Base-by-base conservation (phyloP, 2,888 invertebrate species). In the Cheilosia variabilis region DNA sequence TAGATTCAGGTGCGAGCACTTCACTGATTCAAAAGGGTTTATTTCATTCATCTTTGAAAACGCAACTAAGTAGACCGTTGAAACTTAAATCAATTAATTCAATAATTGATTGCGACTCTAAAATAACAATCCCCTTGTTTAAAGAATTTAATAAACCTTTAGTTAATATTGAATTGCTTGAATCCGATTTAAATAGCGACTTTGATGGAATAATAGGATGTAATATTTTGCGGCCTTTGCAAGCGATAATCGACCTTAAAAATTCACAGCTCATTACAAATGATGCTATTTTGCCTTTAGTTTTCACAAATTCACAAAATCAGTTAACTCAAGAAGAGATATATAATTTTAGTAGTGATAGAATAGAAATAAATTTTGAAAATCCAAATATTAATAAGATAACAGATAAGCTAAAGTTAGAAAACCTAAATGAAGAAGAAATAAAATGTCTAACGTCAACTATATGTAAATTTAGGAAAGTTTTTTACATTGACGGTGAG, bases 361-460 rank as follows among this genome's bases (percentile, higher is more conserved):
- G n/a, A 34, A 37, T 27, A 24, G 55, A 73, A 13, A 17, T 62
- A 13, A 53, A 47, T 27, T 73, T 73, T 45, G 17, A 65, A 27
- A 22, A 57, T 31, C 31, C 31, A 31, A 31, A 31, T 31, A 1
- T 31, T 31, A 31, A 7, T 0, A 31, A 31, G 0, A 53, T 68
- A 27, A 60, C 13, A 4, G 22, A 58, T 22, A 66, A 65, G 27
- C 27, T 79, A 24, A 80, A 62, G 45, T 15, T 47, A 31, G 60
- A 73, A 31, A 37, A 72, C 19, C 37, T 80, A n/a, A 73, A 73
- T 31, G 17, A 7, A 6, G 79, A 79, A 43, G 71, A 71, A 60
- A 41, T 57, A 13, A 63, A 50, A 13, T 19, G 13, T 19, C 47
- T 63, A 37, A 63, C 9, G 5, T 13, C 27, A 4, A 52, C 55